Evolutionary conservation across 2,888 invertebrate species (phyloP).

Genomic region (Laspeyria flexula): DNA sequence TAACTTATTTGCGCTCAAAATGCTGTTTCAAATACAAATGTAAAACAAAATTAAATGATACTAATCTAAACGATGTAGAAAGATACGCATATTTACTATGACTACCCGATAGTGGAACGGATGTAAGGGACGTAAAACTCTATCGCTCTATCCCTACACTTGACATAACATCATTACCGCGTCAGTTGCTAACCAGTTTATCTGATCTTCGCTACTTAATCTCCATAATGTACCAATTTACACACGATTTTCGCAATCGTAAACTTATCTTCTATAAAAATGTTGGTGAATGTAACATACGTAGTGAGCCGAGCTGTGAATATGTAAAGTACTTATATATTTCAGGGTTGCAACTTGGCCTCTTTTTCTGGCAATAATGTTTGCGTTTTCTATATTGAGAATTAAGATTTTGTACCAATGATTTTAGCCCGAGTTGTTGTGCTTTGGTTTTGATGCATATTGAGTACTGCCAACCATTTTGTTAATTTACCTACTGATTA

Average conservation of each 20-base stretch:
- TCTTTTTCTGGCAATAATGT: neutral
- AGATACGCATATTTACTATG: neutral
- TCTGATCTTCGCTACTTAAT: constrained; percentile 5
- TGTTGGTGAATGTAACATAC: neutral
- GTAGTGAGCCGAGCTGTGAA: neutral
- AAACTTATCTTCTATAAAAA: neutral
- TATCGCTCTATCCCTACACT: neutral
- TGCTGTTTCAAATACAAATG: too few relatives aligned
- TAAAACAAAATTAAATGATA: too few relatives aligned
- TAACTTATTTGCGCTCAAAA: too few relatives aligned
- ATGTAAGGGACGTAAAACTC: neutral
- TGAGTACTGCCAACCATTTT: too few relatives aligned
- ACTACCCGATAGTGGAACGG: neutral
- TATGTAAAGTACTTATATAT: neutral
- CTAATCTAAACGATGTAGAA: neutral
- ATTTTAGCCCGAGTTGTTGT: too few relatives aligned
- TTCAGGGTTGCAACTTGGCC: neutral
- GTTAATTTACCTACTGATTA: too few relatives aligned
- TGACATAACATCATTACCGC: neutral
- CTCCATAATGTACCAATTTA: constrained; percentile 6
- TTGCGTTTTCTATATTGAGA: neutral
- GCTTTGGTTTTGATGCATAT: too few relatives aligned
- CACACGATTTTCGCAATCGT: constrained; percentile 7
- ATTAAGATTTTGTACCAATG: too few relatives aligned
- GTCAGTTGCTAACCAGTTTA: constrained; percentile 9